Percentiles rank a stretch among this genome's conserved stretches.
Conservation (phyloP, 2,113 vertebrate species). For the Cettia cetti region DNA sequence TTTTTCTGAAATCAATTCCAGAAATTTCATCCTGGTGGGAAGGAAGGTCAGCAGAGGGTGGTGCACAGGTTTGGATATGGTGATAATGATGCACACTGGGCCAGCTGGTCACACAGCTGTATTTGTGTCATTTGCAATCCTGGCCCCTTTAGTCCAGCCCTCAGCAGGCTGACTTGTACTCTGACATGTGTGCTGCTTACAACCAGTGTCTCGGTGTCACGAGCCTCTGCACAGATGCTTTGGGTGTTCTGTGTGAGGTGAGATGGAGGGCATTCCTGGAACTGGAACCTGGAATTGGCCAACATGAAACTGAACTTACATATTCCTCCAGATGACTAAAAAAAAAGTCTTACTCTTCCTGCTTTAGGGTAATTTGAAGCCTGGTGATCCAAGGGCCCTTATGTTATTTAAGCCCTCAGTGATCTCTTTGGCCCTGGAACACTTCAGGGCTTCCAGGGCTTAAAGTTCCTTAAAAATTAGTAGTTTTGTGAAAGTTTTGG, state of each 20-base stretch:
- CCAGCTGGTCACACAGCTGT: accelerated
- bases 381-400: not conserved
- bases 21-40: not conserved
- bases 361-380: not conserved
- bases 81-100: too few relatives aligned
- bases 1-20: not conserved
- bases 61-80: not conserved
- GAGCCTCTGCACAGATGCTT: not conserved
- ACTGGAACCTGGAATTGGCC: not conserved
- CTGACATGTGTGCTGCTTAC: accelerated
- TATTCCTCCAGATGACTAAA: not conserved
- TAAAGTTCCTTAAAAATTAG: not conserved
- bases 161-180: not conserved
- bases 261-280: not conserved
- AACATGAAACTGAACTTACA: accelerated
- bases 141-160: too few relatives aligned
- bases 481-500: accelerated
- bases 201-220: accelerated
- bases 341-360: not conserved
- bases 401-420: not conserved
- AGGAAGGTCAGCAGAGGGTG: not conserved
- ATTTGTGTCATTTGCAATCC: accelerated
- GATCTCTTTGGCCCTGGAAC: not conserved
- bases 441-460: not conserved
- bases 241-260: not conserved